phyloP scores from a whole-genome alignment of 2,888 invertebrate genomes.

The Fragum whitleyi region DNA sequence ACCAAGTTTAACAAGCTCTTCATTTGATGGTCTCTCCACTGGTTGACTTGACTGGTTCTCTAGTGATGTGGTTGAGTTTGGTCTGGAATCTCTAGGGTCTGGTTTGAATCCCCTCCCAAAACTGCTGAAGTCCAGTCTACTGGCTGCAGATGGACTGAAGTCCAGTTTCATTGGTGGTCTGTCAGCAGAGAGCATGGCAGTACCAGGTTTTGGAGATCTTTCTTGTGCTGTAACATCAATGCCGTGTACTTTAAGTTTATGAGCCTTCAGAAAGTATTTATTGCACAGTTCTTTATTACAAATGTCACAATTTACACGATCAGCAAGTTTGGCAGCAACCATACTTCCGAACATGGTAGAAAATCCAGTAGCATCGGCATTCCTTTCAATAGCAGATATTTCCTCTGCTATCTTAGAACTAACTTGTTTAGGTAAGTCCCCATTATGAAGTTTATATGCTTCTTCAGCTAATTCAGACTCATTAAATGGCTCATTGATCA shows the following conservation, averaged over 20 bases:
- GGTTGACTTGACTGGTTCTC: slow-evolving; percentile 53
- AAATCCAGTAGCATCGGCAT: slow-evolving; percentile 68
- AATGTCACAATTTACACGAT: slow-evolving; percentile 91
- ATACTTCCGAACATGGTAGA: slow-evolving; percentile 84
- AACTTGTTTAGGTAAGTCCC: slow-evolving; percentile 61
- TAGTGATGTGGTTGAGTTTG: slow-evolving; percentile 51
- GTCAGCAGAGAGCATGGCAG: slow-evolving; percentile 35
- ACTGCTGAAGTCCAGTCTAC: slow-evolving; percentile 60
- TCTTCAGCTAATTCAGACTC: slow-evolving; percentile 69
- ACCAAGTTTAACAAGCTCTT: slow-evolving; percentile 83
- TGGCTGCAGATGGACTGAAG: slow-evolving; percentile 59
- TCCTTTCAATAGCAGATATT: slow-evolving; percentile 66
- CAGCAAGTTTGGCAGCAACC: slow-evolving; percentile 85
- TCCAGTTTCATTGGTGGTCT: slow-evolving; percentile 42
- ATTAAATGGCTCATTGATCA: slow-evolving; percentile 74
- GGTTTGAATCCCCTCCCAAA: slow-evolving; percentile 62
- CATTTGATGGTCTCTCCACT: slow-evolving; percentile 74
- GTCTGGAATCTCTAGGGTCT: slow-evolving; percentile 62
- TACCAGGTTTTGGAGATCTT: slow-evolving; percentile 61
- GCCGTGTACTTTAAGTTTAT: slow-evolving; percentile 98
- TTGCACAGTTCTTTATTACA: slow-evolving; percentile 99
- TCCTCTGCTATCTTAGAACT: slow-evolving; percentile 68
- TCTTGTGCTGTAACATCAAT: slow-evolving; percentile 77
- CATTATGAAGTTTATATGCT: slow-evolving; percentile 63
- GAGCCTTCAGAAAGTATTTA: slow-evolving; percentile 99